Base-by-base conservation (phyloP, 2,797 vertebrate species). In the Lepidocolaptes lacrymiger region DNA sequence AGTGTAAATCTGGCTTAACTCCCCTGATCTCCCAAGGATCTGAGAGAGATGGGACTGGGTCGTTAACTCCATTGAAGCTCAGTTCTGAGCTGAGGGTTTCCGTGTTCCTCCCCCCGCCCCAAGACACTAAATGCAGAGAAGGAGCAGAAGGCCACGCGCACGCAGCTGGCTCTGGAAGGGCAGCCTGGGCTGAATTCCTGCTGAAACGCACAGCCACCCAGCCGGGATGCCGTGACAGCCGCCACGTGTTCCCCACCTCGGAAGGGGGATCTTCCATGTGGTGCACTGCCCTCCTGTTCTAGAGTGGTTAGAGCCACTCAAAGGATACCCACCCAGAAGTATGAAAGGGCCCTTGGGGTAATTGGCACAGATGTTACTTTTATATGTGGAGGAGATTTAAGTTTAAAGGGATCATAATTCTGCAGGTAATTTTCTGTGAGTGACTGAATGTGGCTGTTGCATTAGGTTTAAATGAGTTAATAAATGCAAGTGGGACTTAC, bases 401-500 rank as follows among this genome's bases (percentile, higher is more conserved):
- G 91, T 97, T 97, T 95, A 96, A 97, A 98, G 97, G 96, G 97
- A 97, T 98, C 97, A 73, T 96, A 94, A 97, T 97, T 98, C 98
- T 97, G 98, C 98, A 98, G 98, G 98, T 98, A 96, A 96, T 97
- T 96, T 97, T 97, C 97, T 97, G 96, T 97, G 97, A 98, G 97
- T 97, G 98, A 97, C 97, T 98, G 97, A 97, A 98, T 98, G 98
- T 98, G 98, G 98, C 97, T 97, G 97, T 98, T 98, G 95, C 98
- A 98, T 98, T 98, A 97, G 97, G 97, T 97, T 96, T 97, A 98
- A 97, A 97, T 97, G 98, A 98, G 96, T 98, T 97, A 97, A 98
- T 97, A 98, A 97, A 98, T 97, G 97, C 98, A 97, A 98, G 98
- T 98, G 98, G 98, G 97, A 98, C 97, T 98, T 97, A 97, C 97